phyloP scores from a whole-genome alignment of 2,113 vertebrate species.

The Ceratotherium simum region DNA sequence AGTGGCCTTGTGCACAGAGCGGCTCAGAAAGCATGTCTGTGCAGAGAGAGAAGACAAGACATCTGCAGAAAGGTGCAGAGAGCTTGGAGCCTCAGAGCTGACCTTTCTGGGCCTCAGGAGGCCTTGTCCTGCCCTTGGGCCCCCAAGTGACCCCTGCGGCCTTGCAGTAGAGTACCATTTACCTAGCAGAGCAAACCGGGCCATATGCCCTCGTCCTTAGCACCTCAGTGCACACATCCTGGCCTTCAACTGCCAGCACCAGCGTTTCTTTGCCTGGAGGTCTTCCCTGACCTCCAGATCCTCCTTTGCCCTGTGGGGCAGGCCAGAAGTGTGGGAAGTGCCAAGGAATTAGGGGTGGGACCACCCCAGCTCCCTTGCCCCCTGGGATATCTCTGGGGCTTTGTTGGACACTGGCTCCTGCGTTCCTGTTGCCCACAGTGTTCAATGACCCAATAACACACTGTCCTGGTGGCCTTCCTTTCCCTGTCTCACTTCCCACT shows the following conservation, averaged over 20 bases:
- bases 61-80: background rate
- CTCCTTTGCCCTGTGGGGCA: background rate
- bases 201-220: accelerated
- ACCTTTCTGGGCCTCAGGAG: background rate
- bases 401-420: accelerated
- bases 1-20: background rate
- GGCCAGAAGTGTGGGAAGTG: background rate
- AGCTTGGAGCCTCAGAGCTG: background rate
- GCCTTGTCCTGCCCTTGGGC: background rate
- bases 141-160: background rate
- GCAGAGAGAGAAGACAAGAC: background rate
- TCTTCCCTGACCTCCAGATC: background rate
- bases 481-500: accelerated
- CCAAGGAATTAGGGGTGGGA: background rate
- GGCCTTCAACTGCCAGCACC: background rate
- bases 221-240: accelerated
- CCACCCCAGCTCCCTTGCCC: background rate
- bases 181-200: background rate
- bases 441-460: accelerated
- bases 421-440: background rate
- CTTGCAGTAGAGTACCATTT: background rate
- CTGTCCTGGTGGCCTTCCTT: accelerated
- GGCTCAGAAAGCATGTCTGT: background rate
- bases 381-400: accelerated
- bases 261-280: background rate